Conservation (phyloP, 1,140 invertebrate genomes). For the Heterodera carotae region DNA sequence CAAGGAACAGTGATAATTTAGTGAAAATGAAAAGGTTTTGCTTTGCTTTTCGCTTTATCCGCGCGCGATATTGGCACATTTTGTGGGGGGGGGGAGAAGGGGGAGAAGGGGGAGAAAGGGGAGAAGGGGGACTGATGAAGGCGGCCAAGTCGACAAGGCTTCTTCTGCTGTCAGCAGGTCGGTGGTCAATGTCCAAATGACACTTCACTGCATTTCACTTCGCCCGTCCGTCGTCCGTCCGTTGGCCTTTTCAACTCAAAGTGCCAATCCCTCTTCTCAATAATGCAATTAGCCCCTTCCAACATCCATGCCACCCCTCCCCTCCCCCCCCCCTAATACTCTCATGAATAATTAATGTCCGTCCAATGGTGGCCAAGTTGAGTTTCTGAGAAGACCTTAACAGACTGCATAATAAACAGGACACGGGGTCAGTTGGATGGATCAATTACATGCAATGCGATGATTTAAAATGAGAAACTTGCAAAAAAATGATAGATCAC, state of each 20-base stretch:
- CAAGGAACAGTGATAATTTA: background rate
- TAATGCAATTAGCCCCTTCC: background rate
- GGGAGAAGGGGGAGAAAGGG: too few species aligned
- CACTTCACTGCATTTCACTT: background rate
- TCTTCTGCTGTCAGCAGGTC: background rate
- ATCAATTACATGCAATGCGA: background rate
- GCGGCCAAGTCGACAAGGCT: background rate
- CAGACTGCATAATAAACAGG: background rate
- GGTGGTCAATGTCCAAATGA: background rate
- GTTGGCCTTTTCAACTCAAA: slow-evolving; percentile 1
- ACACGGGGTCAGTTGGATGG: background rate
- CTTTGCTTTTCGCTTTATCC: too few species aligned
- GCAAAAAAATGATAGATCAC: background rate
- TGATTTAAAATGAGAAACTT: background rate
- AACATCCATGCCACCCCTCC: background rate
- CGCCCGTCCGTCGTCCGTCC: background rate
- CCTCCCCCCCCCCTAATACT: background rate
- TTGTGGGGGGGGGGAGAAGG: too few species aligned
- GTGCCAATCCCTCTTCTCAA: background rate
- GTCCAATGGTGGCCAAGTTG: background rate
- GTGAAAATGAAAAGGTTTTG: too few species aligned
- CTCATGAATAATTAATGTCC: background rate
- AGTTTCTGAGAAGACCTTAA: background rate
- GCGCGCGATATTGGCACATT: too few species aligned
- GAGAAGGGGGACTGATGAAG: too few species aligned